Evolutionary conservation across 1,140 invertebrate genomes (phyloP).

Genomic region (Trypoxylus dichotomus): DNA sequence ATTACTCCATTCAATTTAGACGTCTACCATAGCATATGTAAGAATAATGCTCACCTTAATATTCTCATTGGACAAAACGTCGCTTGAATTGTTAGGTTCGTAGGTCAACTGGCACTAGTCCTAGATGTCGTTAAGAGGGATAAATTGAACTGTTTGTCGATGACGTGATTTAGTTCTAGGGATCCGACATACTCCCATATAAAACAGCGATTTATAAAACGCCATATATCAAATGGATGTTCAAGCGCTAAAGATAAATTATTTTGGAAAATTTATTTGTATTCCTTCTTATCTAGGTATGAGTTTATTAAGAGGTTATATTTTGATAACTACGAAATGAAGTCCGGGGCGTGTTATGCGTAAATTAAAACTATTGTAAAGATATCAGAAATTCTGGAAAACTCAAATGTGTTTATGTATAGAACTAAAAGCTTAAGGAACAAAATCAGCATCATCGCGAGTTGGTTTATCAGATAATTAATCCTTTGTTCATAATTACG

Average conservation of each 20-base stretch:
- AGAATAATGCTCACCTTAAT: constrained; percentile 49
- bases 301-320: too few relatives aligned
- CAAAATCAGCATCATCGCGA: too few relatives aligned
- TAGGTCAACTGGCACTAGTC: constrained; percentile 48
- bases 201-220: not conserved
- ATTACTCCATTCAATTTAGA: constrained; percentile 44
- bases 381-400: too few relatives aligned
- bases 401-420: too few relatives aligned
- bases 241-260: not conserved
- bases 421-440: too few relatives aligned
- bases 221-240: not conserved
- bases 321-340: too few relatives aligned
- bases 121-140: constrained; percentile 34
- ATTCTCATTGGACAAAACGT: constrained; percentile 47
- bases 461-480: too few relatives aligned
- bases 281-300: too few relatives aligned
- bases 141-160: constrained; percentile 6
- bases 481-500: too few relatives aligned
- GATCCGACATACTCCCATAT: not conserved
- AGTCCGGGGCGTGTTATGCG: too few relatives aligned
- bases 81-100: constrained; percentile 41
- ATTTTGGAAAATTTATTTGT: too few relatives aligned
- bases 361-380: too few relatives aligned
- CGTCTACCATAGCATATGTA: constrained; percentile 39
- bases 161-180: not conserved